These are phyloP conservation scores for Zonitis immaculata DNA, from an alignment of 2,888 invertebrate species.

Conservation along the genomic window DNA sequence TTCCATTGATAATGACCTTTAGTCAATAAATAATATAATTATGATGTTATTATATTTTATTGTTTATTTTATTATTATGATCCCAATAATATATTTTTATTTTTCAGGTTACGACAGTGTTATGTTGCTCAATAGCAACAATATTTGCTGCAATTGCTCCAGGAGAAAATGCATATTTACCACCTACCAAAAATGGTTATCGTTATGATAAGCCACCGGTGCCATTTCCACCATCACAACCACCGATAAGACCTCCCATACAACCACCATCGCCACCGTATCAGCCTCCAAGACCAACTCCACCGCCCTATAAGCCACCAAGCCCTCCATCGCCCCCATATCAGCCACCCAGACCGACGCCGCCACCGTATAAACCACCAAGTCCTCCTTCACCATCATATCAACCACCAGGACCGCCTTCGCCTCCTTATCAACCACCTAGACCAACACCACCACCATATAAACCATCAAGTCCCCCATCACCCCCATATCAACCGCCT, in stretches of 20 bases:
- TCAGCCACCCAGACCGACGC: constrained; percentile 7
- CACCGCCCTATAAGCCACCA: constrained; percentile 12
- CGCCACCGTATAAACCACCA: constrained; percentile 13
- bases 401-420: constrained; percentile 11
- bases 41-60: background rate
- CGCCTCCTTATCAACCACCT: constrained; percentile 26
- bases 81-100: too few species aligned
- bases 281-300: constrained; percentile 14
- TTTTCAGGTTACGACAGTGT: constrained; percentile 54
- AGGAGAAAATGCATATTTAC: constrained; percentile 71
- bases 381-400: constrained; percentile 14
- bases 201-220: constrained; percentile 64
- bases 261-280: constrained; percentile 6
- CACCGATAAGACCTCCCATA: background rate
- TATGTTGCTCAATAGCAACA: constrained; percentile 49
- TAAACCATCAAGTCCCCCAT: constrained; percentile 18
- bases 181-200: constrained; percentile 70
- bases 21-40: constrained; percentile 4
- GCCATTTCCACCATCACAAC: constrained; percentile 52
- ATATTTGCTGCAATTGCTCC: constrained; percentile 55
- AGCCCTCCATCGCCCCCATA: constrained; percentile 9
- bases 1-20: constrained; percentile 24
- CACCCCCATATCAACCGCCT: constrained; percentile 14
- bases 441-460: constrained; percentile 32
- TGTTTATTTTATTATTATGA: constrained; percentile 1